These are phyloP conservation scores for Periophthalmus magnuspinnatus DNA, from an alignment of 2,797 vertebrate species.

Conservation along the genomic window DNA sequence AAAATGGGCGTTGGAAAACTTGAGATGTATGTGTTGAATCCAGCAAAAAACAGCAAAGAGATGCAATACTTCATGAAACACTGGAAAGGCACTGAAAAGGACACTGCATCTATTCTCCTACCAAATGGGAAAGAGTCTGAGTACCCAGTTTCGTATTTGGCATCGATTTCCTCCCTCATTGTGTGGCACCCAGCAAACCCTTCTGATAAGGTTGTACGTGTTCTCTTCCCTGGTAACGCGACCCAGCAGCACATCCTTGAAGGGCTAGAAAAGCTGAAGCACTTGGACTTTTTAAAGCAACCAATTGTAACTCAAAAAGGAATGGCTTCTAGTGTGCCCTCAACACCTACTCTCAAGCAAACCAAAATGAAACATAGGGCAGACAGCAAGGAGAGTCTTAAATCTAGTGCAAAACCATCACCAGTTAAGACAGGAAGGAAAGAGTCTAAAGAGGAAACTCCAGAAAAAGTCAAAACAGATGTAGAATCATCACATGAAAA, in stretches of 20 bases:
- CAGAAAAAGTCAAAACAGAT: constrained; percentile 79
- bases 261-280: constrained; percentile 95
- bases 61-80: constrained; percentile 95
- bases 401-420: constrained; percentile 83
- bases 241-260: constrained; percentile 93
- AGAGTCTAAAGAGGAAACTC: constrained; percentile 86
- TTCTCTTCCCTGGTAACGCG: constrained; percentile 94
- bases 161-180: constrained; percentile 92
- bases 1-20: constrained; percentile 98
- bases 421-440: constrained; percentile 84
- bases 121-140: constrained; percentile 91
- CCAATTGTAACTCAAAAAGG: constrained; percentile 89
- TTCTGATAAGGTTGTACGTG: constrained; percentile 92
- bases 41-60: constrained; percentile 92
- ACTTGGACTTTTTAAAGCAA: constrained; percentile 94
- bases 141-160: constrained; percentile 88
- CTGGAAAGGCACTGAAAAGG: constrained; percentile 90
- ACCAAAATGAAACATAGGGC: constrained; percentile 88
- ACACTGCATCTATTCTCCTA: constrained; percentile 86
- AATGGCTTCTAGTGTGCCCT: constrained; percentile 77
- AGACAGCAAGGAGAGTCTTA: constrained; percentile 94
- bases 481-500: constrained; percentile 79
- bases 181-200: constrained; percentile 98
- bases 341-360: constrained; percentile 86
- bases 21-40: constrained; percentile 97